Base-by-base conservation (phyloP, 2,888 invertebrate genomes). In the Limenitis camilla region DNA sequence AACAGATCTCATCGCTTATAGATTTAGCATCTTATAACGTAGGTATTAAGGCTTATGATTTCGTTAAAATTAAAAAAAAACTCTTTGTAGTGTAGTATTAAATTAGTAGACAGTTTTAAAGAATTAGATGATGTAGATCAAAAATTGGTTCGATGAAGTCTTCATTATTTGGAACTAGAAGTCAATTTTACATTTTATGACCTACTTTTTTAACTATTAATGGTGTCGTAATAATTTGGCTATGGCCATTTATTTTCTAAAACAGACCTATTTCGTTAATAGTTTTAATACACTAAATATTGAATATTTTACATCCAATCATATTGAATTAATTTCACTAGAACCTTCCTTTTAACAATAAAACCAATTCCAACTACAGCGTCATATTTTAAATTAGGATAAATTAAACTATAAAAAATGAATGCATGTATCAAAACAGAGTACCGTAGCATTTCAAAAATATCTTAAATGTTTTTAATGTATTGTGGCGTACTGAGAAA, bases 381-480 rank as follows among this genome's bases (percentile, higher is more conserved):
- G 19, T 19, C 19, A 19, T 19, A 31, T 1, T 19, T 28, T 28
- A 39, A 33, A 9, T 32, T 40, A 50, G 38, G 31, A 32, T 39
- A 43, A 43, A 49, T 38, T 29, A 38, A 43, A 35, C 5, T 38
- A 27, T 50, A 29, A 9, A 19, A n/a, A 30, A 9, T n/a, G 33
- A 10, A 39, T 30, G 39, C 39, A 30, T 39, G 19, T 33, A 33
- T 33, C 8, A 33, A 8, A 9, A 8, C 33, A 6, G 76, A 72
- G 80, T 82, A 80, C 82, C 81, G 74, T 72, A 67, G 76, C 76
- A 72, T 69, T 61, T 71, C 69, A 67, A 71, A 64, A 35, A 61
- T 63, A 40, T 44, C 32, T 35, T 49, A 42, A 43, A 53, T 47
- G 55, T 61, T 68, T 72, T 63, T 61, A 67, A 67, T 68, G 51